These are phyloP conservation scores for Drosophila pseudotakahashii DNA, from an alignment of 2,888 invertebrate genomes.

Conservation along the genomic window DNA sequence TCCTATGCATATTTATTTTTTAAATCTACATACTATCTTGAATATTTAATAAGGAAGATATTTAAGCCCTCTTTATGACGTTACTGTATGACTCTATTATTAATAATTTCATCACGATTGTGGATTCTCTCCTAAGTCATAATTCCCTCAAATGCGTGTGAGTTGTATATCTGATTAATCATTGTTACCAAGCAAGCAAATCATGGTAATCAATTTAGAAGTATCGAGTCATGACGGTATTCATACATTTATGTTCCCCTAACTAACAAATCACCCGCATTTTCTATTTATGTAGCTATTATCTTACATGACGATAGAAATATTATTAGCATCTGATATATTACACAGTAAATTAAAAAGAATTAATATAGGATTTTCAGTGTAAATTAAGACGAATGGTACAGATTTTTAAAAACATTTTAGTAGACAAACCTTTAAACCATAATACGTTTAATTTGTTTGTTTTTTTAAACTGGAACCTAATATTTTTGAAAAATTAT, in stretches of 20 bases:
- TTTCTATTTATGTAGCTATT: background rate
- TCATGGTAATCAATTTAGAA: background rate
- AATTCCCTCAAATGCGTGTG: background rate
- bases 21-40: background rate
- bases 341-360: background rate
- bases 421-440: too few species aligned
- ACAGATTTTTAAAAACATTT: too few species aligned
- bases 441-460: too few species aligned
- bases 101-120: background rate
- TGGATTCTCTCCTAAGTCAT: too few species aligned
- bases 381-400: too few species aligned
- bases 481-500: too few species aligned
- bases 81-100: background rate
- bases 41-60: background rate
- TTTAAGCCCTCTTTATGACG: background rate
- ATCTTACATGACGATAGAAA: background rate
- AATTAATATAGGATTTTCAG: too few species aligned
- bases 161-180: background rate
- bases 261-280: background rate
- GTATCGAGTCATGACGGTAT: background rate
- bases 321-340: too few species aligned
- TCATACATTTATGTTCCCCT: background rate
- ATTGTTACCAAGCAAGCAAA: conserved; percentile 1
- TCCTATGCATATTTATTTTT: background rate
- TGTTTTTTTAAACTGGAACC: too few species aligned